These are phyloP conservation scores for Stenotaenia linearis DNA, from an alignment of 2,888 invertebrate genomes.

Conservation along the genomic window DNA sequence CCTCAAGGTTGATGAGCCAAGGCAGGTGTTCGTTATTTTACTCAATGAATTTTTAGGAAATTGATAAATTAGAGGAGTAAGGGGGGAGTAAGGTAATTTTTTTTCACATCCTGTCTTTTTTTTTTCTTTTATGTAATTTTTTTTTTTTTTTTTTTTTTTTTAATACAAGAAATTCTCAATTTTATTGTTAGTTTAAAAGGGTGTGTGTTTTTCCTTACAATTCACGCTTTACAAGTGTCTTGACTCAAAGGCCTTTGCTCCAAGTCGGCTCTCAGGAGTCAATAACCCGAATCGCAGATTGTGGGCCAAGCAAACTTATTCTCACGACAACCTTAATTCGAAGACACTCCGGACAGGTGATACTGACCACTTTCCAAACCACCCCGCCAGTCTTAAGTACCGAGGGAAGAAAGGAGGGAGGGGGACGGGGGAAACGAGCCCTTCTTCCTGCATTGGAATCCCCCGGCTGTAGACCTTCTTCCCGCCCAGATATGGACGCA, in stretches of 20 bases:
- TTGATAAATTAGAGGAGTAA: neutral
- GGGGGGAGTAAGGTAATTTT: neutral
- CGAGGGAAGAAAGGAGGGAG: neutral
- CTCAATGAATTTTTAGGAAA: neutral
- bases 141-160: no score
- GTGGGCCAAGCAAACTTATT: neutral
- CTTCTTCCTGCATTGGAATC: neutral
- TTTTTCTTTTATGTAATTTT: neutral
- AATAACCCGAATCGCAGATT: neutral
- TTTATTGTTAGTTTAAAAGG: no score
- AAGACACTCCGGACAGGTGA: neutral
- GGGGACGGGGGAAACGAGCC: neutral
- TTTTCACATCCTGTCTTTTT: neutral
- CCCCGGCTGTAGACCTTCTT: neutral
- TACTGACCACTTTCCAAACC: neutral
- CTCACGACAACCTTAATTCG: neutral
- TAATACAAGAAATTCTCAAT: no score
- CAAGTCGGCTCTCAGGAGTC: neutral
- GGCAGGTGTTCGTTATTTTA: neutral
- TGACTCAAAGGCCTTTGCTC: neutral
- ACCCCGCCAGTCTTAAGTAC: no score
- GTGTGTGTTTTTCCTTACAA: neutral
- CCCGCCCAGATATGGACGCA: neutral
- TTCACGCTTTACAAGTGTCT: neutral
- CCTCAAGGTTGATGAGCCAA: neutral